These are phyloP conservation scores for Dicyrtomina minuta DNA, from an alignment of 2,888 invertebrate species.

Conservation along the genomic window DNA sequence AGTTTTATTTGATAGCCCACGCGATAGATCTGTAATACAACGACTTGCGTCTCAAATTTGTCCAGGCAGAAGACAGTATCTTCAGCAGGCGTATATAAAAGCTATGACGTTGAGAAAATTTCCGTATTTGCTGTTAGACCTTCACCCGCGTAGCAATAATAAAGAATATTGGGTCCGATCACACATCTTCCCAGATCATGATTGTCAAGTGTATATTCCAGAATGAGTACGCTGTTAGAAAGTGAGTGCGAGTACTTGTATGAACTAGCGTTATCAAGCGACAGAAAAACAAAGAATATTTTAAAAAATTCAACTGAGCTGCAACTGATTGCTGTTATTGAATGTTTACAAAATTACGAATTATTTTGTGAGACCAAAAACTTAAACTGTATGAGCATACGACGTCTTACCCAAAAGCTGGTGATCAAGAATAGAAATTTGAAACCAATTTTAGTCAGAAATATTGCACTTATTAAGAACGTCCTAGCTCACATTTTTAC, in stretches of 20 bases:
- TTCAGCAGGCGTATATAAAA: not conserved
- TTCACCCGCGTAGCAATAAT: not conserved
- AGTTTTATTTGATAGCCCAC: conserved; percentile 2
- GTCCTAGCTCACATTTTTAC: too few relatives aligned
- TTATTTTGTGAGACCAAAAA: not conserved
- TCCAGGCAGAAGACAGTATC: not conserved
- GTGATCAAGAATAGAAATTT: too few relatives aligned
- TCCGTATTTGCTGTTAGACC: conserved; percentile 8
- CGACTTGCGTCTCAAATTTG: conserved; percentile 6
- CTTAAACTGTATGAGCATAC: not conserved
- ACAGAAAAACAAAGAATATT: too few relatives aligned
- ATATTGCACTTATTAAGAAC: too few relatives aligned
- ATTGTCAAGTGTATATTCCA: not conserved
- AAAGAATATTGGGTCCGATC: conserved; percentile 4
- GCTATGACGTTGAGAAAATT: not conserved
- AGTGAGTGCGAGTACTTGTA: too few relatives aligned
- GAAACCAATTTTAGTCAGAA: too few relatives aligned
- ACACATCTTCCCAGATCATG: not conserved
- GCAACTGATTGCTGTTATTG: not conserved
- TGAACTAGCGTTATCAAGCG: too few relatives aligned
- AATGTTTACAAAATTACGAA: not conserved
- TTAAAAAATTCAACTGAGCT: too few relatives aligned
- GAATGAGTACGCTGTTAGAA: too few relatives aligned
- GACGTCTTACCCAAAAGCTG: too few relatives aligned
- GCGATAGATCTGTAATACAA: not conserved